These are phyloP conservation scores for Sphaeridia pumilis DNA, from an alignment of 2,888 invertebrate genomes.

Conservation along the genomic window DNA sequence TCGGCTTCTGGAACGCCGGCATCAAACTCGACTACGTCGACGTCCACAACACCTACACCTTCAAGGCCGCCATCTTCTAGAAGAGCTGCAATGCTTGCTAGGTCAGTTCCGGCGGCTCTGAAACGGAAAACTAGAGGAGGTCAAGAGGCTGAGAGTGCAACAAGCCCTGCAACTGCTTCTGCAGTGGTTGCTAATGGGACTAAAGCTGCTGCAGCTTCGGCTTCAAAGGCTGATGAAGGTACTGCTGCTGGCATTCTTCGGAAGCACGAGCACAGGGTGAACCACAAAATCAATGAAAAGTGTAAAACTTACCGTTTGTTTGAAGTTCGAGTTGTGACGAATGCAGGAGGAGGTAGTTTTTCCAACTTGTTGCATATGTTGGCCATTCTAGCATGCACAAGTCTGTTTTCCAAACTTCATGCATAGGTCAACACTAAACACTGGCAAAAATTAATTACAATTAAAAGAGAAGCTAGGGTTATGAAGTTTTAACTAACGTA, in stretches of 20 bases:
- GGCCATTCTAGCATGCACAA: constrained; percentile 1
- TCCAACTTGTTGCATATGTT: constrained; percentile 5
- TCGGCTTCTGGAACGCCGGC: background rate
- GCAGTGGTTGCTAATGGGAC: too few species aligned
- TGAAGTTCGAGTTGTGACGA: constrained; percentile 1
- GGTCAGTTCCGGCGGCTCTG: background rate
- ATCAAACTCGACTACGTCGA: background rate
- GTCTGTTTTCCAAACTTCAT: too few species aligned
- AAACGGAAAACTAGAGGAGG: background rate
- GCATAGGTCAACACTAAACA: too few species aligned
- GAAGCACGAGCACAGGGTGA: background rate
- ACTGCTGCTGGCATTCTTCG: too few species aligned
- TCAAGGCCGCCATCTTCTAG: background rate
- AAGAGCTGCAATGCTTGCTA: background rate
- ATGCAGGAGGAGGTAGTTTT: constrained; percentile 11
- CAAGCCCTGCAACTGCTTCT: too few species aligned
- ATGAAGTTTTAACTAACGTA: too few species aligned
- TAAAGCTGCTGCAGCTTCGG: too few species aligned
- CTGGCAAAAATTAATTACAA: too few species aligned
- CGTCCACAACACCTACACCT: background rate
- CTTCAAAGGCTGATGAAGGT: too few species aligned
- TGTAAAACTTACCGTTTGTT: constrained; percentile 4
- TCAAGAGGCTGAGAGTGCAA: background rate
- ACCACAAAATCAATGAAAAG: background rate
- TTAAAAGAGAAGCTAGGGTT: too few species aligned